phyloP scores from a whole-genome alignment of 2,113 vertebrate genomes.

The Mus musculus region GRCm39 chr13:103356501-103357000 shows the following conservation, averaged over 20 bases:
- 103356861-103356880: background rate
- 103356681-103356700: background rate
- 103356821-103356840: conserved; percentile 8
- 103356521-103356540: too few relatives aligned
- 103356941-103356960: background rate
- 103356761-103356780: conserved; percentile 34
- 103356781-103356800: conserved; percentile 49
- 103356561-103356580: background rate
- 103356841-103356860: background rate
- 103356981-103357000: background rate
- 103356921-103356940: background rate
- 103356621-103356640: conserved; percentile 64
- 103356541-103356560: too few relatives aligned
- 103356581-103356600: background rate
- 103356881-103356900: background rate
- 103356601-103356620: conserved; percentile 1
- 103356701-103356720: conserved; percentile 43
- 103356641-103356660: conserved; percentile 59
- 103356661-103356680: conserved; percentile 49
- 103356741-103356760: background rate
- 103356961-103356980: background rate
- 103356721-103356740: conserved; percentile 13
- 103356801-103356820: conserved; percentile 39
- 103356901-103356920: conserved; percentile 42
- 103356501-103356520: background rate